Evolutionary conservation across 2,888 invertebrate species (phyloP).

Genomic region (Pardosa pseudoannulata): DNA sequence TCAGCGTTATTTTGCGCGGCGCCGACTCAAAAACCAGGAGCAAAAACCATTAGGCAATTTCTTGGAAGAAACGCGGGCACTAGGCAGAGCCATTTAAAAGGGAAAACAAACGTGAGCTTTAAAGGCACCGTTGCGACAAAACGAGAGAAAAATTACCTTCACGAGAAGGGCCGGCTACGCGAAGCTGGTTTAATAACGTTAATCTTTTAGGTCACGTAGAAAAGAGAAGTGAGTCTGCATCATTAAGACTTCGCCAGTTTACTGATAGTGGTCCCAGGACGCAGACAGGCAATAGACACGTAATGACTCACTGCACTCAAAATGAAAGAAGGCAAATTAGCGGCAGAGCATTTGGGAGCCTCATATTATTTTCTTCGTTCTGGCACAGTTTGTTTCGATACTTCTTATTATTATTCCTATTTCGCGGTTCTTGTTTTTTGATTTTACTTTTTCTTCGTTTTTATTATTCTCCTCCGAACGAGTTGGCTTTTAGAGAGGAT

Average conservation of each 20-base stretch:
- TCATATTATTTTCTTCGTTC: slow-evolving; percentile 62
- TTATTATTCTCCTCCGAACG: slow-evolving; percentile 12
- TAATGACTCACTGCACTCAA: slow-evolving; percentile 68
- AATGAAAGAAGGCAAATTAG: slow-evolving; percentile 72
- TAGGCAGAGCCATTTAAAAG: slow-evolving; percentile 58
- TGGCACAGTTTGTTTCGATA: slow-evolving; percentile 67
- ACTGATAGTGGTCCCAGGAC: slow-evolving; percentile 64
- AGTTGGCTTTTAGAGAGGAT: slow-evolving; percentile 47
- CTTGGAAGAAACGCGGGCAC: slow-evolving; percentile 43
- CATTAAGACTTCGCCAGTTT: slow-evolving; percentile 70
- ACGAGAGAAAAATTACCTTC: slow-evolving; percentile 69
- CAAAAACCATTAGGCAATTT: slow-evolving; percentile 71
- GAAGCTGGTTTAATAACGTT: slow-evolving; percentile 68
- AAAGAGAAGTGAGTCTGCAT: slow-evolving; percentile 58
- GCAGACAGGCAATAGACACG: slow-evolving; percentile 68
- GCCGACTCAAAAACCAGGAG: slow-evolving; percentile 55
- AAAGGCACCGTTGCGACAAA: slow-evolving; percentile 41
- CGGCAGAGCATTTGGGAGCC: slow-evolving; percentile 50
- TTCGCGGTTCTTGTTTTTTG: slow-evolving; percentile 49
- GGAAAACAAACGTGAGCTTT: slow-evolving; percentile 49
- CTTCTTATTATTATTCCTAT: slow-evolving; percentile 67
- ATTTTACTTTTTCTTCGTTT: slow-evolving; percentile 34
- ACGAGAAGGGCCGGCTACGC: slow-evolving; percentile 36
- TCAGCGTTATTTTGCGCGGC: slow-evolving; percentile 63
- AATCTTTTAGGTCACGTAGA: slow-evolving; percentile 72